These are phyloP conservation scores for Hassar affinis DNA, from an alignment of 2,113 vertebrate species.

Conservation along the genomic window DNA sequence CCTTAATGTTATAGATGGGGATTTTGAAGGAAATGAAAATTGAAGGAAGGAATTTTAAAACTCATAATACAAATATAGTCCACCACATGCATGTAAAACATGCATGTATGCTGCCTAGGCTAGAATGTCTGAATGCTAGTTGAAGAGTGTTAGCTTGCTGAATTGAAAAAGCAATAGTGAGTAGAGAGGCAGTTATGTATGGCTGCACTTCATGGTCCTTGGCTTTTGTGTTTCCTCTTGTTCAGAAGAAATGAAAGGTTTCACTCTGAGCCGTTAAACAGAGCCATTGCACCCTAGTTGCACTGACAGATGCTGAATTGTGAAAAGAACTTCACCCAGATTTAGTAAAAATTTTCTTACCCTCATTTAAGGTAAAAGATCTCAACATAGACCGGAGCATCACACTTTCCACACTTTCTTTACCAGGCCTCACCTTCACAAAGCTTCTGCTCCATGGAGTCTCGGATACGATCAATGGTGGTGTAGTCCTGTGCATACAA, in stretches of 20 bases:
- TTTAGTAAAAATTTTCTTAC: background rate
- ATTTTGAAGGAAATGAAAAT: background rate
- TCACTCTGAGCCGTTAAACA: background rate
- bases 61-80: background rate
- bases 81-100: too few species aligned
- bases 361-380: background rate
- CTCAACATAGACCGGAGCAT: background rate
- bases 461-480: conserved; percentile 72
- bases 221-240: background rate
- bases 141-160: background rate
- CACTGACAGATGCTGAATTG: background rate
- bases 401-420: background rate
- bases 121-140: background rate
- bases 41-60: background rate
- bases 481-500: conserved; percentile 77
- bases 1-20: background rate
- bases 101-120: background rate
- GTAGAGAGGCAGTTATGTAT: background rate
- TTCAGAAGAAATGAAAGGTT: background rate
- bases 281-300: too few species aligned
- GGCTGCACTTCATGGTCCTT: background rate
- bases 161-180: background rate
- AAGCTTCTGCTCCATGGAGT: conserved; percentile 76
- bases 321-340: background rate
- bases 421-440: conserved; percentile 70